phyloP scores from a whole-genome alignment of 2,797 vertebrate species.

The Lemur catta region DNA sequence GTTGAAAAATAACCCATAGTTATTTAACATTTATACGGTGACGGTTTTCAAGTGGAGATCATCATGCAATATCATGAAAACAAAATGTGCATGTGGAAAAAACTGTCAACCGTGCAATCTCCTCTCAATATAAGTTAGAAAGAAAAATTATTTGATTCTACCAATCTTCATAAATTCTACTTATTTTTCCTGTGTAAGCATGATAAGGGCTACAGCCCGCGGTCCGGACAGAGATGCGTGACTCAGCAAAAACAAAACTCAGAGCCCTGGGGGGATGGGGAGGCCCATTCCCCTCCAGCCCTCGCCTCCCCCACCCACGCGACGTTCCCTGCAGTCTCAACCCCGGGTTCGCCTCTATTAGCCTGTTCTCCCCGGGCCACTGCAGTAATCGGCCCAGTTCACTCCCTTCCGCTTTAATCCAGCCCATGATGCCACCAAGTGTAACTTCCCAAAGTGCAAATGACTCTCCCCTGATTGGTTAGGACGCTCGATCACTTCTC shows the following conservation, averaged over 20 bases:
- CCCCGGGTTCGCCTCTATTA: rapidly evolving
- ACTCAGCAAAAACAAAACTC: too few relatives aligned
- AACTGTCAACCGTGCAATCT: not conserved
- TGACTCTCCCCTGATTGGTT: not conserved
- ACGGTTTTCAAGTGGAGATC: not conserved
- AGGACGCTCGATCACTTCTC: not conserved
- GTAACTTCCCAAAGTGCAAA: not conserved
- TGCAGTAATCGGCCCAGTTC: rapidly evolving
- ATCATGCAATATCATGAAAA: not conserved
- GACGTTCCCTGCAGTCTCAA: rapidly evolving
- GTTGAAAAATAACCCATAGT: not conserved
- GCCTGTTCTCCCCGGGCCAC: not conserved
- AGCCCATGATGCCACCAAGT: rapidly evolving
- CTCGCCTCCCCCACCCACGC: rapidly evolving
- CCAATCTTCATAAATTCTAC: not conserved
- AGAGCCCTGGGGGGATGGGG: not conserved
- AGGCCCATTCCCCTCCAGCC: not conserved
- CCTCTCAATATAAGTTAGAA: not conserved
- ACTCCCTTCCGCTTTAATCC: too few relatives aligned
- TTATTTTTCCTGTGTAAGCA: not conserved
- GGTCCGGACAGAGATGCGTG: rapidly evolving
- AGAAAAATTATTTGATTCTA: not conserved
- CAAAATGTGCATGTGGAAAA: not conserved
- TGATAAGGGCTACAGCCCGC: not conserved
- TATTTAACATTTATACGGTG: not conserved